These are phyloP conservation scores for Rhizoglyphus robini DNA, from an alignment of 1,140 invertebrate genomes.

Conservation along the genomic window DNA sequence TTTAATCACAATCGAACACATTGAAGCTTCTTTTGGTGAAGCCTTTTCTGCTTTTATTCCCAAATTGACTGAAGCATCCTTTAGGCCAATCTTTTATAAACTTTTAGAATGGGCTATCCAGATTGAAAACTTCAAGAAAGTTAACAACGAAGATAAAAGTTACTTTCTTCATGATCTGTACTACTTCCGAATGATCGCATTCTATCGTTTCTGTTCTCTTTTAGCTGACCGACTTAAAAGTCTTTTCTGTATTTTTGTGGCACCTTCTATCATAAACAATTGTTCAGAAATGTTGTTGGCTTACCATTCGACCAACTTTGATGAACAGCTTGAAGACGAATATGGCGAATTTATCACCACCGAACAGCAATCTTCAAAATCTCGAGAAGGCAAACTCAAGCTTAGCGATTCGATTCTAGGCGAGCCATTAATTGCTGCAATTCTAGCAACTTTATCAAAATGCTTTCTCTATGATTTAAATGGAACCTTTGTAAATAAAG, in stretches of 20 bases:
- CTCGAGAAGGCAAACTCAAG: not conserved
- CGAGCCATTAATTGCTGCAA: slow-evolving; percentile 25
- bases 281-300: slow-evolving; percentile 6
- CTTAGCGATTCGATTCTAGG: not conserved
- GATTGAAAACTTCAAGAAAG: not conserved
- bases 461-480: slow-evolving; percentile 63
- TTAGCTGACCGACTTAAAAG: slow-evolving; percentile 69
- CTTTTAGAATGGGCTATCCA: slow-evolving; percentile 23
- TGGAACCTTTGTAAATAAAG: slow-evolving; percentile 61
- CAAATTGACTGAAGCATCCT: slow-evolving; percentile 71
- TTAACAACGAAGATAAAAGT: not conserved
- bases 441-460: slow-evolving; percentile 55
- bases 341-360: not conserved
- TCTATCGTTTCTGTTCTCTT: slow-evolving; percentile 57
- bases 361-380: not conserved
- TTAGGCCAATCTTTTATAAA: slow-evolving; percentile 69
- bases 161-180: slow-evolving; percentile 37
- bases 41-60: slow-evolving; percentile 59
- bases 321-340: not conserved
- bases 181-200: slow-evolving; percentile 58
- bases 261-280: slow-evolving; percentile 43
- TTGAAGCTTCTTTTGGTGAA: slow-evolving; percentile 57
- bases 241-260: slow-evolving; percentile 74
- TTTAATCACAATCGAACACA: slow-evolving; percentile 35
- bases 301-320: not conserved